These are phyloP conservation scores for Macrotrachela quadricornifera DNA, from an alignment of 1,140 invertebrate genomes.

Conservation along the genomic window DNA sequence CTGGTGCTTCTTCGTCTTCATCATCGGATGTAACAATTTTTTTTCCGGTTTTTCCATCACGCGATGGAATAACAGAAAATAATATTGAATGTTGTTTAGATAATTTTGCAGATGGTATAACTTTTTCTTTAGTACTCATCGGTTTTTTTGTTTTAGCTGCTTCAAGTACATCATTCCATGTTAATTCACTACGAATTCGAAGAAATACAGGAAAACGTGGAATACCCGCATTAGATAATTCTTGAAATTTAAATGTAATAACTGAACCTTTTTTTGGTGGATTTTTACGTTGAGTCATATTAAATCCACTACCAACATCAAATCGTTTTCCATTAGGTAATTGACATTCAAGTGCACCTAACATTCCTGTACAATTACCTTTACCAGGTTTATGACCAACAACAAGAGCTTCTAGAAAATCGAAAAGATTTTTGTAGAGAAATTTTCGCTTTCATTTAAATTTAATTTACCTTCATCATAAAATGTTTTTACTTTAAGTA, in stretches of 20 bases:
- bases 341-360: slow-evolving; percentile 16
- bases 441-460: too few relatives aligned
- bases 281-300: slow-evolving; percentile 15
- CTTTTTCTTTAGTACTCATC: too few relatives aligned
- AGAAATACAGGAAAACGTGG: slow-evolving; percentile 21
- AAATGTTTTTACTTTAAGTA: slow-evolving; percentile 24
- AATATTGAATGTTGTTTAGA: too few relatives aligned
- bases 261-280: slow-evolving; percentile 23
- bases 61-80: too few relatives aligned
- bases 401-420: slow-evolving; percentile 15
- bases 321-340: slow-evolving; percentile 21
- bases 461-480: slow-evolving; percentile 20
- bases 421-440: background rate
- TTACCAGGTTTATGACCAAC: slow-evolving; percentile 21
- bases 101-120: too few relatives aligned
- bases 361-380: slow-evolving; percentile 12
- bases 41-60: too few relatives aligned
- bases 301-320: slow-evolving; percentile 18
- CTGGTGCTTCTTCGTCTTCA: too few relatives aligned
- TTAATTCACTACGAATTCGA: slow-evolving; percentile 4
- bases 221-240: slow-evolving; percentile 18
- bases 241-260: slow-evolving; percentile 25
- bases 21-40: too few relatives aligned
- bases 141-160: too few relatives aligned
- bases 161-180: too few relatives aligned